Conservation (phyloP, 64 coral and sea anemone genomes). For the Dendronephthya gigantea region DNA sequence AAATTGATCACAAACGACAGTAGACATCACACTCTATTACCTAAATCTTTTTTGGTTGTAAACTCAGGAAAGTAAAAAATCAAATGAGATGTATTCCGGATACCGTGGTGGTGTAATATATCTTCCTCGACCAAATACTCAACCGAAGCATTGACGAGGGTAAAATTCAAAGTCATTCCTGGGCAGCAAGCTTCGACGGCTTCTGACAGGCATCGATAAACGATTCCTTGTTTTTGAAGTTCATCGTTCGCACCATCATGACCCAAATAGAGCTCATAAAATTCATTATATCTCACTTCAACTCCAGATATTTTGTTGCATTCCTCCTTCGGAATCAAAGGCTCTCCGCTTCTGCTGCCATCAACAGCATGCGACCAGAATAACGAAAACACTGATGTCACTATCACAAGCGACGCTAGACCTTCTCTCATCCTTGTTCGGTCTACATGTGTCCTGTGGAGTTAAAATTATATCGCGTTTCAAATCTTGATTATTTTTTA, state of each 20-base stretch:
- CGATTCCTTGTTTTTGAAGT: background rate
- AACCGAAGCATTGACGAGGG: background rate
- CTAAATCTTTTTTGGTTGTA: background rate
- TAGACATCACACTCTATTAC: no score
- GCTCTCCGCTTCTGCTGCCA: background rate
- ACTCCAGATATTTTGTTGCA: background rate
- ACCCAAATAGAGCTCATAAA: background rate
- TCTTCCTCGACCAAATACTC: background rate
- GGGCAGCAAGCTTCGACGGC: background rate
- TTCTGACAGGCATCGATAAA: background rate
- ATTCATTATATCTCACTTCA: conserved; percentile 3
- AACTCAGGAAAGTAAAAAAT: conserved; percentile 4
- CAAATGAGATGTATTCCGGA: background rate
- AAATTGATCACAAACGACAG: no score
- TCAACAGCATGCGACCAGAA: no score
- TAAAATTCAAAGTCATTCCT: background rate
- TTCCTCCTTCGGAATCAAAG: background rate
- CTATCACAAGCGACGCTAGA: no score
- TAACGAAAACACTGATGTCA: no score
- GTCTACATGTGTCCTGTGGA: no score
- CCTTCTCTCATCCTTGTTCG: no score
- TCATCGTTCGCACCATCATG: background rate
- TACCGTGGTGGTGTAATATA: background rate
- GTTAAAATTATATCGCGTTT: no score
- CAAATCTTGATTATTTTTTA: no score